Percentiles rank a stretch among this genome's conserved stretches.
phyloP scores from a whole-genome alignment of 2,113 vertebrate genomes.

The Lophura nycthemera region DNA sequence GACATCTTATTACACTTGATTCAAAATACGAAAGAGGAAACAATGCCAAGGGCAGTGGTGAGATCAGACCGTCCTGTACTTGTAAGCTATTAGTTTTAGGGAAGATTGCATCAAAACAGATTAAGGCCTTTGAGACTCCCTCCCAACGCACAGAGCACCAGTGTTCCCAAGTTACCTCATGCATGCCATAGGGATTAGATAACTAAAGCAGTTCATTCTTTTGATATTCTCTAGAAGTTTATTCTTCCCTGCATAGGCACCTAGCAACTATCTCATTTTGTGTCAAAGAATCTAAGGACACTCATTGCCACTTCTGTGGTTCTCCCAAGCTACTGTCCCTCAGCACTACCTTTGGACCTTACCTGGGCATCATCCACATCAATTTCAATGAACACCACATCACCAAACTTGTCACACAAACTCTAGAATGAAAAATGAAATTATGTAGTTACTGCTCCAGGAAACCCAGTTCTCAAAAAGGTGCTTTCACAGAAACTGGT shows the following conservation, averaged over 20 bases:
- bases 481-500: neutral
- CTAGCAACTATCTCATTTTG: neutral
- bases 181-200: neutral
- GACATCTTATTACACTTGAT: neutral
- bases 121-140: neutral
- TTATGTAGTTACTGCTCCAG: neutral
- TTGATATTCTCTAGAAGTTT: neutral
- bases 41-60: neutral
- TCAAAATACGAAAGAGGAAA: neutral
- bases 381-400: constrained; percentile 90
- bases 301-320: neutral
- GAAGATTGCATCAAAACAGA: neutral
- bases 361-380: constrained; percentile 91
- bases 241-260: neutral
- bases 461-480: neutral
- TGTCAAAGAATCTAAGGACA: neutral
- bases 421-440: constrained; percentile 65
- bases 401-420: constrained; percentile 61
- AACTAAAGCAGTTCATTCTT: neutral
- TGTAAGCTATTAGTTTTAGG: neutral
- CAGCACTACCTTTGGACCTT: constrained; percentile 1
- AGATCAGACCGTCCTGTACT: neutral
- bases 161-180: neutral
- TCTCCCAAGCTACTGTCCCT: neutral
- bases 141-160: neutral